Conservation (phyloP, 2,113 vertebrate species). For the Girardinichthys multiradiatus region DNA sequence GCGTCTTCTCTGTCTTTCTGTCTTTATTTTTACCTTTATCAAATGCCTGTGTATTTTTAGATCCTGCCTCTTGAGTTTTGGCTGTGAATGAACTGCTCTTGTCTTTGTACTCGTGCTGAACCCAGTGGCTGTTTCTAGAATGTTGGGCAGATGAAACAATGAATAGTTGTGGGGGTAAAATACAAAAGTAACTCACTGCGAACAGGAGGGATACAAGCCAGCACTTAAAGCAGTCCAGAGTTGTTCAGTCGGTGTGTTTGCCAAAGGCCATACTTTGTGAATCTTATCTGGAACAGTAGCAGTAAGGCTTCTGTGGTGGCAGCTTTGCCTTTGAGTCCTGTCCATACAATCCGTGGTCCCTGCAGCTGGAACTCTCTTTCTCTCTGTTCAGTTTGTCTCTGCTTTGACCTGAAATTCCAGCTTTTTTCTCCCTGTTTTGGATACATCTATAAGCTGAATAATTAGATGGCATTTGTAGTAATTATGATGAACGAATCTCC, state of each 20-base stretch:
- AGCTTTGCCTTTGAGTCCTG: conserved; percentile 45
- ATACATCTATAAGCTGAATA: conserved; percentile 36
- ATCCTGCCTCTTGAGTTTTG: not conserved
- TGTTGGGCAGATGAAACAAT: conserved; percentile 17
- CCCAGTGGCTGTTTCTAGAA: conserved; percentile 30
- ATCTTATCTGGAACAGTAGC: conserved; percentile 47
- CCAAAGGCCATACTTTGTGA: conserved; percentile 56
- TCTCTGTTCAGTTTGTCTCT: conserved; percentile 21
- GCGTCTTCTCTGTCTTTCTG: not conserved
- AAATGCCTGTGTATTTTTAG: conserved; percentile 9
- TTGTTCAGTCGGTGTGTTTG: conserved; percentile 38
- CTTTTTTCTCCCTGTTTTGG: conserved; percentile 16
- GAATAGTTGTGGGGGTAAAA: conserved; percentile 15
- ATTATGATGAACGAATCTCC: conserved; percentile 57
- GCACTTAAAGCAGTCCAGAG: conserved; percentile 46
- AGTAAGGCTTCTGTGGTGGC: conserved; percentile 53
- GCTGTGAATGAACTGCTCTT: conserved; percentile 9
- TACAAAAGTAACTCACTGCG: conserved; percentile 10
- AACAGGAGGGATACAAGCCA: conserved; percentile 27
- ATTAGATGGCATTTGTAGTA: conserved; percentile 57
- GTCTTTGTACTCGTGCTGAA: conserved; percentile 12
- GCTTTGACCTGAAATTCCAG: conserved; percentile 27
- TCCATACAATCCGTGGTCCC: conserved; percentile 13
- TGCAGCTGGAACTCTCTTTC: conserved; percentile 31
- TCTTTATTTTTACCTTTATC: conserved; percentile 11